These are phyloP conservation scores for Danionella dracula DNA, from an alignment of 2,797 vertebrate species.

Conservation along the genomic window DNA sequence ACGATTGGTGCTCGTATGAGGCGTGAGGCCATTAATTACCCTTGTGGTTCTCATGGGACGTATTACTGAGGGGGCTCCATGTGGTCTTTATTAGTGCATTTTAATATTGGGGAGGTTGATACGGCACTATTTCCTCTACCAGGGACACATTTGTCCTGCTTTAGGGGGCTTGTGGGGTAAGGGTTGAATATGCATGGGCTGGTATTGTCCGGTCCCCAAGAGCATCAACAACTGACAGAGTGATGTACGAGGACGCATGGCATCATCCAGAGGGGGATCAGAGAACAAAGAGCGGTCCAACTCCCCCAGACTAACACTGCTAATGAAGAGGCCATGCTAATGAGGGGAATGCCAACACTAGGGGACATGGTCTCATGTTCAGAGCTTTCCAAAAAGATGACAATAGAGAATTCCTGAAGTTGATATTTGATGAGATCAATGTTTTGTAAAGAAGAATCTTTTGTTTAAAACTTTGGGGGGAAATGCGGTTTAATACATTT, in stretches of 20 bases:
- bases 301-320: slow-evolving; percentile 46
- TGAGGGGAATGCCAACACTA: slow-evolving; percentile 47
- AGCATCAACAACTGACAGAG: slow-evolving; percentile 61
- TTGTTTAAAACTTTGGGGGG: too few species aligned
- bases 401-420: not conserved
- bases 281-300: slow-evolving; percentile 54
- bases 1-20: slow-evolving; percentile 66
- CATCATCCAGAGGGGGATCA: slow-evolving; percentile 64
- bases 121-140: slow-evolving; percentile 58
- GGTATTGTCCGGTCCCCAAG: slow-evolving; percentile 52
- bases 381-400: not conserved
- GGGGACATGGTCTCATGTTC: slow-evolving; percentile 28
- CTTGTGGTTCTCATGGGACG: slow-evolving; percentile 56
- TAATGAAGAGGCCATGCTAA: slow-evolving; percentile 56
- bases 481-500: not conserved
- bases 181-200: slow-evolving; percentile 55
- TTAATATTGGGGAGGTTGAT: slow-evolving; percentile 63
- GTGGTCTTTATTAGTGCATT: slow-evolving; percentile 78
- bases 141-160: slow-evolving; percentile 55
- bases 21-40: slow-evolving; percentile 73
- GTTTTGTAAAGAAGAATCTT: too few species aligned
- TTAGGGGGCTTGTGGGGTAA: slow-evolving; percentile 38
- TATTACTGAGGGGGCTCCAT: slow-evolving; percentile 67
- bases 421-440: too few species aligned
- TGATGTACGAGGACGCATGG: slow-evolving; percentile 64